Conservation (phyloP, 2,888 invertebrate genomes). For the Argyra leucocephala region DNA sequence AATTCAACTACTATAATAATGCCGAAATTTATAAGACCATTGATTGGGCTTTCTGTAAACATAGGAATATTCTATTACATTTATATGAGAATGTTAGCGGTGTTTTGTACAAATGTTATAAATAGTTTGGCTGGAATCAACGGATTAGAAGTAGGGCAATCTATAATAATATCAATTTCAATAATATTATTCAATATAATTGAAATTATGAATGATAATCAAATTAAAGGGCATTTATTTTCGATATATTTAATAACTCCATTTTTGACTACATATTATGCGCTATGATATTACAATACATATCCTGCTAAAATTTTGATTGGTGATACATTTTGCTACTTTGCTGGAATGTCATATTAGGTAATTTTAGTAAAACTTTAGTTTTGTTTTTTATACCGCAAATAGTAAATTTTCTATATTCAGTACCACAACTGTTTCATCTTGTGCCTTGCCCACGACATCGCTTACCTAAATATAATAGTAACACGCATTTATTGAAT, state of each 20-base stretch:
- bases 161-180: constrained; percentile 79
- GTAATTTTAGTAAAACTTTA: constrained; percentile 98
- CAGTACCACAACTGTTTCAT: constrained; percentile 90
- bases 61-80: constrained; percentile 88
- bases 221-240: constrained; percentile 77
- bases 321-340: constrained; percentile 98
- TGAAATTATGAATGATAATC: constrained; percentile 66
- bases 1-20: constrained; percentile 90
- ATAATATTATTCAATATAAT: constrained; percentile 78
- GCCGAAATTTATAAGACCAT: constrained; percentile 72
- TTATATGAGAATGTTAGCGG: constrained; percentile 98
- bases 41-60: constrained; percentile 70
- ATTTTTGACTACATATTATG: constrained; percentile 77
- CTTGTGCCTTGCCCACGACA: constrained; percentile 95
- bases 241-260: constrained; percentile 92
- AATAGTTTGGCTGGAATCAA: constrained; percentile 98
- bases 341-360: constrained; percentile 97
- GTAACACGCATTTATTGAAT: constrained; percentile 63
- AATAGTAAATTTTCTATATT: constrained; percentile 91
- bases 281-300: constrained; percentile 84
- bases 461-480: constrained; percentile 78
- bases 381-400: constrained; percentile 95
- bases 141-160: constrained; percentile 95
- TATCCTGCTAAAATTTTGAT: constrained; percentile 94
- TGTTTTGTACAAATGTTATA: constrained; percentile 99